Evolutionary conservation across 1,140 invertebrate species (phyloP).

Genomic region (Papilio helenus): DNA sequence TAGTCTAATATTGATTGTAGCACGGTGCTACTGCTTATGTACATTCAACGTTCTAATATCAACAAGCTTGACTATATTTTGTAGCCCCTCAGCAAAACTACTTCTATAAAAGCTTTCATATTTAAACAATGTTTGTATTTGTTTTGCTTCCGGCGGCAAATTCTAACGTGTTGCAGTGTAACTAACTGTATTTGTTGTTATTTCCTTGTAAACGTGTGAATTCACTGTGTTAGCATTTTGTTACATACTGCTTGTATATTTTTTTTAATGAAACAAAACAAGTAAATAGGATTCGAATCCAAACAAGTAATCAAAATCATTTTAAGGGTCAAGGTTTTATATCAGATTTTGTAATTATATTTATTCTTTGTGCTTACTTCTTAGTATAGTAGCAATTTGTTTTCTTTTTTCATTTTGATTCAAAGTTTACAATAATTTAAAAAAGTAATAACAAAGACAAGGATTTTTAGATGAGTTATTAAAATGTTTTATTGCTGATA

Average conservation of each 20-base stretch:
- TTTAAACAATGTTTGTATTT: constrained; percentile 8
- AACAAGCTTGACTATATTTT: background rate
- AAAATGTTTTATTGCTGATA: too few relatives aligned
- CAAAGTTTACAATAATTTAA: too few relatives aligned
- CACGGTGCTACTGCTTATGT: background rate
- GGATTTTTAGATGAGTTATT: too few relatives aligned
- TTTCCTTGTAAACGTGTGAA: background rate
- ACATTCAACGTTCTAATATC: background rate
- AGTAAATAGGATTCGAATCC: too few relatives aligned
- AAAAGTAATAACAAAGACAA: too few relatives aligned
- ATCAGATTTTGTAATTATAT: too few relatives aligned
- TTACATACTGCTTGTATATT: background rate
- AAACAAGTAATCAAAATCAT: too few relatives aligned
- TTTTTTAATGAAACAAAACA: too few relatives aligned
- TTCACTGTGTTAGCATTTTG: background rate
- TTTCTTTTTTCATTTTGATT: too few relatives aligned
- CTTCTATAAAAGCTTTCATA: background rate
- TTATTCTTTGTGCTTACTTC: too few relatives aligned
- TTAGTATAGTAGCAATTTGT: too few relatives aligned
- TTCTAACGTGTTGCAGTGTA: background rate
- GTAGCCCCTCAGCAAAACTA: background rate
- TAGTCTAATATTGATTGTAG: background rate
- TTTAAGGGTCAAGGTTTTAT: too few relatives aligned
- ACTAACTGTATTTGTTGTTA: background rate
- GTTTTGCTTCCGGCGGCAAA: background rate